Conservation (phyloP, 1,140 invertebrate genomes). For the Centruroides vittatus region DNA sequence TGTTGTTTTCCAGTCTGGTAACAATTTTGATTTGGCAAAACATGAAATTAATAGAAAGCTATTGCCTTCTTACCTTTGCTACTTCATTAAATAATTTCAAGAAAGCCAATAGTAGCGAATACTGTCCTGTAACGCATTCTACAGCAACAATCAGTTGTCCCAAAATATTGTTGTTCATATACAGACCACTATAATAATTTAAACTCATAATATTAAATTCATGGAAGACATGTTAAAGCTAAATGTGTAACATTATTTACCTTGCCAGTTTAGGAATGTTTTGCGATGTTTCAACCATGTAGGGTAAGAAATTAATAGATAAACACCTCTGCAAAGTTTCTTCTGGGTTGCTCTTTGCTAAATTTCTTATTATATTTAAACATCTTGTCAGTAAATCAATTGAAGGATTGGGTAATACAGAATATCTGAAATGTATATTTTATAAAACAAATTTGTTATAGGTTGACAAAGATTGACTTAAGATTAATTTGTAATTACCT, state of each 20-base stretch:
- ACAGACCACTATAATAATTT: conserved; percentile 3
- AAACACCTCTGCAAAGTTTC: neutral
- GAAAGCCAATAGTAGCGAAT: conserved; percentile 29
- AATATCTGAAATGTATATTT: neutral
- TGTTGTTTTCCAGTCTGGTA: too few relatives aligned
- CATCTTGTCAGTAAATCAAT: neutral
- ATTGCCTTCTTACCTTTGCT: conserved; percentile 22
- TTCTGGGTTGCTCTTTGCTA: neutral
- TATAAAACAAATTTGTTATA: too few relatives aligned
- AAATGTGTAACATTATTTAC: neutral
- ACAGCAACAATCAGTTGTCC: conserved; percentile 28
- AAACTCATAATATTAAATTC: too few relatives aligned
- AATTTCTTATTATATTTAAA: neutral
- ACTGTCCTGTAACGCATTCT: conserved; percentile 29
- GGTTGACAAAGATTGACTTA: too few relatives aligned
- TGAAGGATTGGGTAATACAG: neutral
- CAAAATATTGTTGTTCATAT: conserved; percentile 17
- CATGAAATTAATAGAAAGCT: too few relatives aligned
- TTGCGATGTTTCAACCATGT: too few relatives aligned
- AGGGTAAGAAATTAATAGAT: too few relatives aligned
- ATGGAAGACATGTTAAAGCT: too few relatives aligned
- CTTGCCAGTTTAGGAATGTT: neutral
- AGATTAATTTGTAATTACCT: conserved; percentile 3
- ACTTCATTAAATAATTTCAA: conserved; percentile 26
- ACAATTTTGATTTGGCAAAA: too few relatives aligned